These are phyloP conservation scores for Cephalopterus ornatus DNA, from an alignment of 2,113 vertebrate species.

Conservation along the genomic window DNA sequence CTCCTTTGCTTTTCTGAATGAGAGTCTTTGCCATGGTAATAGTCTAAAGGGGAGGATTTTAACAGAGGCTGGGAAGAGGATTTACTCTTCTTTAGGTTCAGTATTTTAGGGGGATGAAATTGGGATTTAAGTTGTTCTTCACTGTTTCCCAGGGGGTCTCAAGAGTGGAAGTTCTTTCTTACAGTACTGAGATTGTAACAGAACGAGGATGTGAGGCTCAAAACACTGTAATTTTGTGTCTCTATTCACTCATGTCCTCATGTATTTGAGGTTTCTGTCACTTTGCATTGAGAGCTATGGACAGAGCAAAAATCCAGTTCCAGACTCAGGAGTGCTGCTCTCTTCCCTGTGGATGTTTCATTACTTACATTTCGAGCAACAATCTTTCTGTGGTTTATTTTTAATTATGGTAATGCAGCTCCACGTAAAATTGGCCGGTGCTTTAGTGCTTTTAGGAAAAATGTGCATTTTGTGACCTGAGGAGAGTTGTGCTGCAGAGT, in stretches of 20 bases:
- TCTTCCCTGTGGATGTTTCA: not conserved
- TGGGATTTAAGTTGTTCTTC: not conserved
- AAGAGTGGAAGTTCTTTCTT: not conserved
- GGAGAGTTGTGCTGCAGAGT: not conserved
- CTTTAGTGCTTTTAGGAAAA: not conserved
- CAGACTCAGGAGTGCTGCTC: not conserved
- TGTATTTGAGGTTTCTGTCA: not conserved
- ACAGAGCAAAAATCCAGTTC: not conserved
- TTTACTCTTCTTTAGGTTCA: not conserved
- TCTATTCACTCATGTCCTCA: not conserved
- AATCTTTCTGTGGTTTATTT: not conserved
- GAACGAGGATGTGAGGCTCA: not conserved
- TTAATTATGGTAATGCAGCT: not conserved
- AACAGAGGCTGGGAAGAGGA: not conserved
- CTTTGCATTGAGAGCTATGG: not conserved
- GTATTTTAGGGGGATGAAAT: not conserved
- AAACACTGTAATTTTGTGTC: not conserved
- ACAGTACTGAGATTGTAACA: not conserved
- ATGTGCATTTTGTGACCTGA: fast-evolving
- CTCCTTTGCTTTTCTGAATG: not conserved
- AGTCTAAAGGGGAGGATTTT: not conserved
- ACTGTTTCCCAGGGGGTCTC: not conserved
- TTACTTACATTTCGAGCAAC: not conserved
- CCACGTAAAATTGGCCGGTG: not conserved
- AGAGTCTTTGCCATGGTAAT: not conserved